phyloP scores from a whole-genome alignment of 1,140 invertebrate species.

The Andrena cerasifolii region DNA sequence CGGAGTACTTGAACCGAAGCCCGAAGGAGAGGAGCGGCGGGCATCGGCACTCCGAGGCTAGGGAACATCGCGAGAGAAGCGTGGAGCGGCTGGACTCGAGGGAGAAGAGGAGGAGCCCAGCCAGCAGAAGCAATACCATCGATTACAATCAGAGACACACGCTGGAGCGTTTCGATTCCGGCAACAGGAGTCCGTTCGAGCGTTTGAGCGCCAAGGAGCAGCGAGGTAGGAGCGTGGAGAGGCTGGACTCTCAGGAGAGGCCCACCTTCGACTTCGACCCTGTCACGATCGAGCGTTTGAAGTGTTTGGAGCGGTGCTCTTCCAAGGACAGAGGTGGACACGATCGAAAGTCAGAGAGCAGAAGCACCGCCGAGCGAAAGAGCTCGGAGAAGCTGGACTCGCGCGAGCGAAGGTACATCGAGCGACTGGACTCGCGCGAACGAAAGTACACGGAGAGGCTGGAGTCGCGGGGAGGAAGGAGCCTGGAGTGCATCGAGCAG shows the following conservation, averaged over 20 bases:
- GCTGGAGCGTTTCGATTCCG: constrained; percentile 74
- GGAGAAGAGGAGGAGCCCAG: constrained; percentile 61
- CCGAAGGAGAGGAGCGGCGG: constrained; percentile 58
- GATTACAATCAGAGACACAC: constrained; percentile 74
- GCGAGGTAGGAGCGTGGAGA: constrained; percentile 75
- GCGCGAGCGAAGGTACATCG: constrained; percentile 54
- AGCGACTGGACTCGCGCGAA: constrained; percentile 61
- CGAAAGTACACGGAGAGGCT: constrained; percentile 50
- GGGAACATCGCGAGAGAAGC: constrained; percentile 62
- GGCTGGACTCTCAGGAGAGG: constrained; percentile 69
- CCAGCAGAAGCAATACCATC: constrained; percentile 42
- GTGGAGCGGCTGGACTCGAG: constrained; percentile 72
- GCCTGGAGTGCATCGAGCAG: constrained; percentile 57
- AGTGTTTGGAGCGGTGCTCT: constrained; percentile 59
- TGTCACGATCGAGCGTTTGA: constrained; percentile 71
- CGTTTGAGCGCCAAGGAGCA: constrained; percentile 62
- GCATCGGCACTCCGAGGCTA: constrained; percentile 52
- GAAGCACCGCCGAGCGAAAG: constrained; percentile 50
- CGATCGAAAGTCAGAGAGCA: constrained; percentile 51
- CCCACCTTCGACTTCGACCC: constrained; percentile 78
- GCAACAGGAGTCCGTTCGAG: constrained; percentile 69
- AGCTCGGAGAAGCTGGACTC: constrained; percentile 57
- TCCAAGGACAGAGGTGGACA: constrained; percentile 49
- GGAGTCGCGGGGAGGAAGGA: constrained; percentile 57
- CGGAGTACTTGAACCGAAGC: constrained; percentile 51